phyloP scores from a whole-genome alignment of 2,113 vertebrate genomes.

The Lutjanus erythropterus region DNA sequence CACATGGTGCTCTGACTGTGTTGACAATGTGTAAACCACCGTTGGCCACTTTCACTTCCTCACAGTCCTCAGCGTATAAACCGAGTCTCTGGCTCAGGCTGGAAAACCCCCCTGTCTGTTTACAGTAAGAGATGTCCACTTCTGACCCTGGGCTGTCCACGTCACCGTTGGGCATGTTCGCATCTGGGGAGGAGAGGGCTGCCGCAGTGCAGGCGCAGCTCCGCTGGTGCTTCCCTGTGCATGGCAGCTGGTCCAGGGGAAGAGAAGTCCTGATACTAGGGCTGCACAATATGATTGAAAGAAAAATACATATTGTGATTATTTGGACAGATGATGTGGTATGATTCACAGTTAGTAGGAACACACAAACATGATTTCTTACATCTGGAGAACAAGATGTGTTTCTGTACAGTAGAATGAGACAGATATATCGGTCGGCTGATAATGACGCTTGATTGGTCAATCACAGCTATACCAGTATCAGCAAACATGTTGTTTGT shows the following conservation, averaged over 20 bases:
- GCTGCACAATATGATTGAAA: too few relatives aligned
- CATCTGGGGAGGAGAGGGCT: background rate
- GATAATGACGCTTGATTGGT: too few relatives aligned
- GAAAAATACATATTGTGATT: too few relatives aligned
- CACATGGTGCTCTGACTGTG: constrained; percentile 15
- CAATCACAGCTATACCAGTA: too few relatives aligned
- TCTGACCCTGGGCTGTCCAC: background rate
- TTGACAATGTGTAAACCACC: constrained; percentile 77
- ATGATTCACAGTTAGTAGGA: too few relatives aligned
- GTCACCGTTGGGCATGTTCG: constrained; percentile 67
- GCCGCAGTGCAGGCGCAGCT: constrained; percentile 31
- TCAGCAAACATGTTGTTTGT: too few relatives aligned
- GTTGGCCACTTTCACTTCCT: constrained; percentile 80
- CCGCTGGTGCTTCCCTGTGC: constrained; percentile 29
- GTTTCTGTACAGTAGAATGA: too few relatives aligned
- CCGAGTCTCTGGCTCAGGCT: constrained; percentile 20
- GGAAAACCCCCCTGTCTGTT: background rate
- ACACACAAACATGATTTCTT: too few relatives aligned
- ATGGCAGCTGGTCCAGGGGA: background rate
- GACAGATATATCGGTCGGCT: too few relatives aligned
- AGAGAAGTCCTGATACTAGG: background rate
- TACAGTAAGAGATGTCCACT: background rate
- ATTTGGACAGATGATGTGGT: too few relatives aligned
- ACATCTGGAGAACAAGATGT: too few relatives aligned
- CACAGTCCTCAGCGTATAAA: constrained; percentile 21